These are phyloP conservation scores for Zosterops borbonicus DNA, from an alignment of 2,113 vertebrate genomes.

Conservation along the genomic window DNA sequence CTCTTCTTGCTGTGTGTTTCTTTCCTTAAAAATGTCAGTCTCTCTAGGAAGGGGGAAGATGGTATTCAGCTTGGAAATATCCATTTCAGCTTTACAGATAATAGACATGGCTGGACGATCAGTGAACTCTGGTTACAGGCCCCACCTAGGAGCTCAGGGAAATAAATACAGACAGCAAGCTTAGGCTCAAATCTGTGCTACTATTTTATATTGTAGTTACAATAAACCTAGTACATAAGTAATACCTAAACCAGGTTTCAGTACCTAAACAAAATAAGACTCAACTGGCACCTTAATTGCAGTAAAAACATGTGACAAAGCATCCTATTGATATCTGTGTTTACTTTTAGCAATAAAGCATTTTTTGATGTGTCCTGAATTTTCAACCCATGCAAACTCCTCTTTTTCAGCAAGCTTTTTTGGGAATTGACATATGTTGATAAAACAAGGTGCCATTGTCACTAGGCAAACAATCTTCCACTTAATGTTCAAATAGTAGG, in stretches of 20 bases:
- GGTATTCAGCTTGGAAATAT: neutral
- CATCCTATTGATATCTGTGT: neutral
- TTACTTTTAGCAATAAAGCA: neutral
- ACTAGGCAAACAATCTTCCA: neutral
- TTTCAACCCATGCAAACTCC: neutral
- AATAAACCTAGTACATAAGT: too few species aligned
- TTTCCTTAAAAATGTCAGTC: neutral
- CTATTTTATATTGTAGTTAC: neutral
- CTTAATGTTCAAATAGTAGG: neutral
- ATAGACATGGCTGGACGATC: neutral
- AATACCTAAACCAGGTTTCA: neutral
- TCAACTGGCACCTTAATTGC: neutral
- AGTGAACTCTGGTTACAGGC: neutral
- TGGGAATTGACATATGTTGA: neutral
- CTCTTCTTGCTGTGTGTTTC: neutral
- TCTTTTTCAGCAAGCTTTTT: neutral
- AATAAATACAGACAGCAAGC: neutral
- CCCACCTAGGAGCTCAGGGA: neutral
- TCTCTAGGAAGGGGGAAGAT: neutral
- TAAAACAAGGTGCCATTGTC: neutral
- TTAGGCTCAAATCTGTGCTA: neutral
- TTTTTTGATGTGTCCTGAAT: neutral
- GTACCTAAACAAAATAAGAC: neutral
- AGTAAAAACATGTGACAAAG: neutral
- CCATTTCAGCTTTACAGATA: neutral